These are phyloP conservation scores for Dendrocopos noguchii DNA, from an alignment of 2,113 vertebrate genomes.

Conservation along the genomic window DNA sequence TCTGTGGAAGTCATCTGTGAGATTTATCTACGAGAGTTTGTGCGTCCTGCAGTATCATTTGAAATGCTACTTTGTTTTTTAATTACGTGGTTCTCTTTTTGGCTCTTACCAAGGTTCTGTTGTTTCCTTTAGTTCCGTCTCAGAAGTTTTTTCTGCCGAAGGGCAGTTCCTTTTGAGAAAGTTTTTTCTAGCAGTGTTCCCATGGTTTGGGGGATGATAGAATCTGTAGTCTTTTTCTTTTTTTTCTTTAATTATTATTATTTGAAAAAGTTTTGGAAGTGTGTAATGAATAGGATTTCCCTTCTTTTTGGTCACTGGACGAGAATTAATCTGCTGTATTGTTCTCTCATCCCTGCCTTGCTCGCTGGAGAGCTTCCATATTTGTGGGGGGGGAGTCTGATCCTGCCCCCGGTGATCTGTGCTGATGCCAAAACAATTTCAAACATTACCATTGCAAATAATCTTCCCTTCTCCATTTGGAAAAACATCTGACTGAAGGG, in stretches of 20 bases:
- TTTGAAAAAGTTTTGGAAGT: slow-evolving; percentile 48
- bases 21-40: slow-evolving; percentile 66
- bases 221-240: slow-evolving; percentile 3
- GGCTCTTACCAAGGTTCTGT: slow-evolving; percentile 46
- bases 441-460: slow-evolving; percentile 48
- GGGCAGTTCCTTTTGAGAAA: slow-evolving; percentile 26
- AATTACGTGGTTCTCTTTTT: slow-evolving; percentile 37
- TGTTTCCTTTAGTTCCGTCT: slow-evolving; percentile 36
- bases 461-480: slow-evolving; percentile 52
- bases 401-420: slow-evolving; percentile 56
- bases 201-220: slow-evolving; percentile 2
- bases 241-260: background rate
- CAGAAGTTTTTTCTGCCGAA: slow-evolving; percentile 42
- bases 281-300: slow-evolving; percentile 43
- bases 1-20: slow-evolving; percentile 70
- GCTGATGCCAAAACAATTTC: slow-evolving; percentile 65
- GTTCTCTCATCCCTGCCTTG: slow-evolving; percentile 56
- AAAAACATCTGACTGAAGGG: slow-evolving; percentile 30
- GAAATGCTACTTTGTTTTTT: slow-evolving; percentile 48
- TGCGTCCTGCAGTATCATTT: slow-evolving; percentile 58
- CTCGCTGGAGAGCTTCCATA: slow-evolving; percentile 59
- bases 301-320: slow-evolving; percentile 67
- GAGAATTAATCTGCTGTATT: slow-evolving; percentile 69
- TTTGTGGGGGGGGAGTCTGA: slow-evolving; percentile 48
- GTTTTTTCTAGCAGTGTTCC: slow-evolving; percentile 44